Conservation (phyloP, 2,113 vertebrate genomes). For the Aptenodytes forsteri region DNA sequence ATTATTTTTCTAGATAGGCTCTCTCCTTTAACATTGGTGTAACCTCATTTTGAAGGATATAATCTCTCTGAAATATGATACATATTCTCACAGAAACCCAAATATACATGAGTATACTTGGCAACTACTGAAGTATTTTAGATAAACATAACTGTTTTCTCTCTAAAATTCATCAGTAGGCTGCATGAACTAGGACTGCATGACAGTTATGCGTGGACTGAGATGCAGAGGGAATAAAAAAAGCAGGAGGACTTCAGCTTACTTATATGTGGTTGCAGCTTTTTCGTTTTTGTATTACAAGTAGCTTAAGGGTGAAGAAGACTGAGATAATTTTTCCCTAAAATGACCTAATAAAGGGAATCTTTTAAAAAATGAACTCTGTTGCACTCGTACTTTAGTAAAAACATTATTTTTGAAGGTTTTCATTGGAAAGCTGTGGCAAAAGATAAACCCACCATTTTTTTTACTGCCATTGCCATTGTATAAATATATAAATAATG, state of each 20-base stretch:
- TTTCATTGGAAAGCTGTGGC: background rate
- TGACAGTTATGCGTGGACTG: background rate
- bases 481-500: background rate
- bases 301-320: background rate
- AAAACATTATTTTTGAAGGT: background rate
- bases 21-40: background rate
- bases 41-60: background rate
- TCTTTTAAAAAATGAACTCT: background rate
- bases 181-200: background rate
- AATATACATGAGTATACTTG: background rate
- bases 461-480: background rate
- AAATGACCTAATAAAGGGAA: background rate
- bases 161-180: background rate
- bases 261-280: background rate
- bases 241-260: background rate
- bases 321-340: background rate
- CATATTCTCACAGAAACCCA: background rate
- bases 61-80: background rate
- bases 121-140: background rate
- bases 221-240: background rate
- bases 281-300: background rate
- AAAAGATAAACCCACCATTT: background rate
- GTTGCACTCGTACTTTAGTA: background rate
- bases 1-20: background rate
- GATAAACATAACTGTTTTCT: background rate